phyloP scores from a whole-genome alignment of 2,797 vertebrate species.

The Carduelis carduelis region DNA sequence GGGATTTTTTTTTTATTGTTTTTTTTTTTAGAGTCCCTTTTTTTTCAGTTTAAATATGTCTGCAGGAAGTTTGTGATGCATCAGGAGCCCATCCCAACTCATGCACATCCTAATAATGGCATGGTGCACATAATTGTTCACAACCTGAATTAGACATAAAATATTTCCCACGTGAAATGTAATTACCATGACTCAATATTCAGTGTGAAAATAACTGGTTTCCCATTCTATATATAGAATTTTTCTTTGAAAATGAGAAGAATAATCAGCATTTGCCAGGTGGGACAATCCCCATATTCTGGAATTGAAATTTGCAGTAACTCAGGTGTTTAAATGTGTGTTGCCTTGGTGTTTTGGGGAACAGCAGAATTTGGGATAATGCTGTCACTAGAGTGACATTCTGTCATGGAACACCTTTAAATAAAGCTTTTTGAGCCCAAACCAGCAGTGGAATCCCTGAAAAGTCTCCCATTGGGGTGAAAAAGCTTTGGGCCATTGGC shows the following conservation, averaged over 20 bases:
- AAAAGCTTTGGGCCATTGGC: not conserved
- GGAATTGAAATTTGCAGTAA: not conserved
- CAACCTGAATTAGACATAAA: not conserved
- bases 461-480: not conserved
- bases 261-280: not conserved
- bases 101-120: not conserved
- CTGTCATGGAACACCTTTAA: not conserved
- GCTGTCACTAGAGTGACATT: not conserved
- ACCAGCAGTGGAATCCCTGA: not conserved
- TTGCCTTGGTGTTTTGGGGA: not conserved
- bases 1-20: not conserved
- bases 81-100: not conserved
- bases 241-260: not conserved
- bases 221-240: not conserved
- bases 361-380: not conserved
- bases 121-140: not conserved
- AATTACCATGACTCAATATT: not conserved
- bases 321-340: not conserved
- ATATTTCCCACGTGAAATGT: not conserved
- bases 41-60: not conserved
- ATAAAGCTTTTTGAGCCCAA: not conserved
- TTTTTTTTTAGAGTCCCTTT: not conserved
- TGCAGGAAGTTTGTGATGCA: not conserved
- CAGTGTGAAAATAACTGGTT: not conserved
- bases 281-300: not conserved